Evolutionary conservation across 2,113 vertebrate species (phyloP).

Genomic region (Alexandromys fortis): DNA sequence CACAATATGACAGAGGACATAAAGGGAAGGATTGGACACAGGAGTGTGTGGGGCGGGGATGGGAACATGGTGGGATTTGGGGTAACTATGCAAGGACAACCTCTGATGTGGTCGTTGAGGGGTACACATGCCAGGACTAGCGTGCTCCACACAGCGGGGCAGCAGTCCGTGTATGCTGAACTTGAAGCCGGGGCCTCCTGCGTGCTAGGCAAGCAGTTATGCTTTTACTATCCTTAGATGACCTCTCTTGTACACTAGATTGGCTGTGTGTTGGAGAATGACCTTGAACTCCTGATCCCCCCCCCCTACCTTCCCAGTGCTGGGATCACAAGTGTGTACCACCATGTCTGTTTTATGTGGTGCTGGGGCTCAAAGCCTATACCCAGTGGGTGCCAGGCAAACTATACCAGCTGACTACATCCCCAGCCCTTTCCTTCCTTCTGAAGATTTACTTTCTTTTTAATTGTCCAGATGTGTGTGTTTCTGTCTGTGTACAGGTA

Average conservation of each 20-base stretch:
- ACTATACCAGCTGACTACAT: neutral
- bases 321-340: neutral
- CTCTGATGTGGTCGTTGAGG: neutral
- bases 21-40: neutral
- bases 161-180: neutral
- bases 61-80: neutral
- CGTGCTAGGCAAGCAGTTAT: neutral
- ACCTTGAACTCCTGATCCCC: neutral
- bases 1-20: no score
- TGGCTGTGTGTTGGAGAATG: neutral
- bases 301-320: neutral
- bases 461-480: neutral
- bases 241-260: neutral
- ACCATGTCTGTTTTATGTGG: neutral
- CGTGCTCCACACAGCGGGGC: neutral
- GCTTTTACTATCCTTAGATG: no score
- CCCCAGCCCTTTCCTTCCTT: neutral
- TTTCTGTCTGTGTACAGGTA: neutral
- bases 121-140: no score
- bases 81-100: neutral
- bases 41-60: neutral
- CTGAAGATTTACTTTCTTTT: neutral
- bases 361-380: neutral
- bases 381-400: neutral
- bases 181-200: neutral